phyloP scores from a whole-genome alignment of 2,797 vertebrate species.

The Coregonus ussuriensis region DNA sequence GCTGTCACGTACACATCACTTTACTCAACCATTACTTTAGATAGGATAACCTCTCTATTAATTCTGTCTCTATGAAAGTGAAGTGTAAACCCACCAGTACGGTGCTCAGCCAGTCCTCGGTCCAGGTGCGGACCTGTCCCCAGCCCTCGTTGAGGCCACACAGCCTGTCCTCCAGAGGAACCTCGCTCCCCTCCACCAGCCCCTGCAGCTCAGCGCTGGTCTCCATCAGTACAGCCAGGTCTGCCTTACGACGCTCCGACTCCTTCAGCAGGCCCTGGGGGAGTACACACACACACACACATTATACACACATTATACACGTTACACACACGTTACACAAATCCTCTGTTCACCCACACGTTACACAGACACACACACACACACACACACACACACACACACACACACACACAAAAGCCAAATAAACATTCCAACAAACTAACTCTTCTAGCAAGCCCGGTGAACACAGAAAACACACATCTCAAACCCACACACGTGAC shows the following conservation, averaged over 20 bases:
- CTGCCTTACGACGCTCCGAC: constrained; percentile 85
- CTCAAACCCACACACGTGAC: constrained; percentile 40
- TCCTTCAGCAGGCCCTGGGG: constrained; percentile 90
- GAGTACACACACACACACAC: neutral
- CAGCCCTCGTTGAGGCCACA: constrained; percentile 86
- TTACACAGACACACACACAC: neutral
- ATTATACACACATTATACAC: neutral
- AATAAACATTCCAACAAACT: neutral
- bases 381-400: constrained; percentile 1
- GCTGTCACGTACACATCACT: neutral
- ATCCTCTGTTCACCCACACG: neutral
- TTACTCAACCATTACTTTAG: neutral
- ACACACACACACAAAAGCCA: neutral
- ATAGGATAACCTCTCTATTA: neutral
- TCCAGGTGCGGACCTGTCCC: constrained; percentile 86
- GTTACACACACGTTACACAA: neutral
- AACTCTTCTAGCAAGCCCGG: neutral
- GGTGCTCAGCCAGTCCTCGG: constrained; percentile 91
- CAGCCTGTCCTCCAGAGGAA: constrained; percentile 83
- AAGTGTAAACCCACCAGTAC: constrained; percentile 80
- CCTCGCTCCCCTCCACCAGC: constrained; percentile 86
- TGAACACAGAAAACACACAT: neutral
- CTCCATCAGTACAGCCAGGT: constrained; percentile 85
- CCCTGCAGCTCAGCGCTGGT: constrained; percentile 85
- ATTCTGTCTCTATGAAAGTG: neutral